Evolutionary conservation across 2,888 invertebrate genomes (phyloP).

Genomic region (Xanthorhoe designata): DNA sequence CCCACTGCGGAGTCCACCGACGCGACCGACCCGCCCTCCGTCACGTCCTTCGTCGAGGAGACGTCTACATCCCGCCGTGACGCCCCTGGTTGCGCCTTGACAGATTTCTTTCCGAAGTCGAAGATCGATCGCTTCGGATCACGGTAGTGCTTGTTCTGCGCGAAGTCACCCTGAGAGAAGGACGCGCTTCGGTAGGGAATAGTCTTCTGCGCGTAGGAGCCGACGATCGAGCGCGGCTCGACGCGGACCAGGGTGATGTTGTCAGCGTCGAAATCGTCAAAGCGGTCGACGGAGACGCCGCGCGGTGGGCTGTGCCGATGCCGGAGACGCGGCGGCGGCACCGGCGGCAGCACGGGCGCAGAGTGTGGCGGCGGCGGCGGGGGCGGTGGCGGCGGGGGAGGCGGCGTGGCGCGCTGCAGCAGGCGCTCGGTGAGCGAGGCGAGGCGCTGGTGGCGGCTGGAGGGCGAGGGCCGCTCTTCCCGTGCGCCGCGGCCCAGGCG

Average conservation of each 20-base stretch:
- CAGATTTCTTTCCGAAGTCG: constrained; percentile 72
- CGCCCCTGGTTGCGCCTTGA: constrained; percentile 54
- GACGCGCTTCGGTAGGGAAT: constrained; percentile 94
- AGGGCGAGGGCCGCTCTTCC: constrained; percentile 81
- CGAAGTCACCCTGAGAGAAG: constrained; percentile 94
- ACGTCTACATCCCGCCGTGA: constrained; percentile 67
- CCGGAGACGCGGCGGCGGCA: constrained; percentile 83
- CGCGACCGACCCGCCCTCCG: constrained; percentile 82
- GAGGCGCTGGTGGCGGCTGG: constrained; percentile 88
- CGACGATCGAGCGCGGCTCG: constrained; percentile 86
- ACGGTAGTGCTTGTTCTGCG: constrained; percentile 83
- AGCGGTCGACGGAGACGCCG: constrained; percentile 78
- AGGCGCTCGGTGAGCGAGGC: constrained; percentile 93
- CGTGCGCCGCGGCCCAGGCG: constrained; percentile 88
- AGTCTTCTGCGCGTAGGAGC: constrained; percentile 87
- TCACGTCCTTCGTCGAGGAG: constrained; percentile 64
- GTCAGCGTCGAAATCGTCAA: constrained; percentile 77
- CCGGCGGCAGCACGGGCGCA: constrained; percentile 84
- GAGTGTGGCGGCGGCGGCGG: constrained; percentile 77
- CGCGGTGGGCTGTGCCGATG: constrained; percentile 82
- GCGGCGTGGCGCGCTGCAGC: constrained; percentile 82
- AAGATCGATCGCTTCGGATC: constrained; percentile 72
- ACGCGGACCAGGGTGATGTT: constrained; percentile 84
- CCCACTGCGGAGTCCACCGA: constrained; percentile 86
- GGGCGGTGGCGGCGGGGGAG: constrained; percentile 72